Conservation (phyloP, 2,797 vertebrate genomes). For the Ceryle rudis region DNA sequence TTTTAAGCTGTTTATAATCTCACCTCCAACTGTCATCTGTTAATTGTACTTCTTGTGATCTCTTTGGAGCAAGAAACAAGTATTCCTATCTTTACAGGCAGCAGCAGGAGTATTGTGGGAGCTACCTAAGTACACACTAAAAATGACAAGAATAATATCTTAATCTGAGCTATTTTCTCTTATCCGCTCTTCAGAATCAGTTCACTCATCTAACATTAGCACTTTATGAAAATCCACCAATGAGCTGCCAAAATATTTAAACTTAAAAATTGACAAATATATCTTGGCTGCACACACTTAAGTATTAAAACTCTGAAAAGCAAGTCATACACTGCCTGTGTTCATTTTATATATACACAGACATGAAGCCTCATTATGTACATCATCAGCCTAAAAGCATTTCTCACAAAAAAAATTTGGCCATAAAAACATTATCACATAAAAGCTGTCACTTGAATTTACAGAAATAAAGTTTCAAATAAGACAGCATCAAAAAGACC, state of each 20-base stretch:
- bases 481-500: not conserved
- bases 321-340: not conserved
- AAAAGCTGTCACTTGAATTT: not conserved
- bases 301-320: not conserved
- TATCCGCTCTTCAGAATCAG: not conserved
- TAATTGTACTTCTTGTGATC: not conserved
- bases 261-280: not conserved
- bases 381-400: not conserved
- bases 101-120: not conserved
- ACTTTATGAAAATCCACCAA: not conserved
- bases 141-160: not conserved
- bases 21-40: not conserved
- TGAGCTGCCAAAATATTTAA: slow-evolving; percentile 52
- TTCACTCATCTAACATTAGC: not conserved
- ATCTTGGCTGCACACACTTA: not conserved
- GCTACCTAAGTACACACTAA: not conserved
- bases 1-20: not conserved
- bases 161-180: not conserved
- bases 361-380: not conserved
- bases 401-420: not conserved
- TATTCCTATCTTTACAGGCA: not conserved
- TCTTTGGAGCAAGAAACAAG: not conserved
- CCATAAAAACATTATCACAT: not conserved
- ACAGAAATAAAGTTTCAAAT: not conserved
- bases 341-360: not conserved